These are phyloP conservation scores for Pseudanteris insignis DNA, from an alignment of 2,888 invertebrate genomes.

Conservation along the genomic window DNA sequence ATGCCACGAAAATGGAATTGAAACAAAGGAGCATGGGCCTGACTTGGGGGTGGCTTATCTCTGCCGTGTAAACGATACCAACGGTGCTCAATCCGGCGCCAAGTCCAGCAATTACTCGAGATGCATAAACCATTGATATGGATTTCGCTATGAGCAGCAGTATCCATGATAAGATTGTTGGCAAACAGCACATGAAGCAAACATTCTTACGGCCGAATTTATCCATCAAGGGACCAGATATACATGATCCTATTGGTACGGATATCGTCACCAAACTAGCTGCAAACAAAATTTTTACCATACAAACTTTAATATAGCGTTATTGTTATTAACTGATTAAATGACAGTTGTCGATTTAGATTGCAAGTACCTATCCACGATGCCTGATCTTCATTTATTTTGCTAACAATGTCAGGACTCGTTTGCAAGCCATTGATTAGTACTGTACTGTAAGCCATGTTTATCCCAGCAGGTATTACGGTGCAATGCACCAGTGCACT, in stretches of 20 bases:
- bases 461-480: slow-evolving; percentile 70
- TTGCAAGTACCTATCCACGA: slow-evolving; percentile 73
- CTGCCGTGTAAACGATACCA: slow-evolving; percentile 70
- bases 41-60: slow-evolving; percentile 68
- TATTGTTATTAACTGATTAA: no score
- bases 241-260: slow-evolving; percentile 69
- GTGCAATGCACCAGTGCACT: slow-evolving; percentile 67
- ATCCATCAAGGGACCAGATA: slow-evolving; percentile 71
- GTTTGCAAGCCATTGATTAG: slow-evolving; percentile 68
- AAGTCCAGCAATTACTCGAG: slow-evolving; percentile 69
- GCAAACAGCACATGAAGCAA: slow-evolving; percentile 66
- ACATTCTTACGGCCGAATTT: slow-evolving; percentile 68
- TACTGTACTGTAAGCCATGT: slow-evolving; percentile 71
- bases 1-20: slow-evolving; percentile 71
- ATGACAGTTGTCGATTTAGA: no score
- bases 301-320: no score
- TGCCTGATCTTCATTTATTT: slow-evolving; percentile 66
- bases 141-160: slow-evolving; percentile 65
- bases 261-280: slow-evolving; percentile 71
- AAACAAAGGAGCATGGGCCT: slow-evolving; percentile 70
- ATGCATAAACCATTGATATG: slow-evolving; percentile 67
- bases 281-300: no score
- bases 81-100: slow-evolving; percentile 69
- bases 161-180: slow-evolving; percentile 68
- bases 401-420: slow-evolving; percentile 58